Evolutionary conservation across 2,113 vertebrate species (phyloP), one percentile per base, ranked within the genome.

Genomic region (Copsychus sechellarum): DNA sequence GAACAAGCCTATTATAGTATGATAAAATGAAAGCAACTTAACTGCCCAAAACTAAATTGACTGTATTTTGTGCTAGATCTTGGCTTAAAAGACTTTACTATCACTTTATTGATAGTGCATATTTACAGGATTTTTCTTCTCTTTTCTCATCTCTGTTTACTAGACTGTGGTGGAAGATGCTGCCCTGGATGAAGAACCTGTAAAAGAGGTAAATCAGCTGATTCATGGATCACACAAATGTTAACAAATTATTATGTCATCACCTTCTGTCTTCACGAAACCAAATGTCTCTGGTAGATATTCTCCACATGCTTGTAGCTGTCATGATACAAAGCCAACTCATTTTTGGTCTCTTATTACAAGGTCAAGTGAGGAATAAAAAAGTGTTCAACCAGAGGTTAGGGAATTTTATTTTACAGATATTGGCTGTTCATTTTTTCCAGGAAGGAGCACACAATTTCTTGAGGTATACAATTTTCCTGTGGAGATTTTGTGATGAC

Each of bases 81-180:
- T 79, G 34, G 9, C 29, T 89, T 62, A 43, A 36, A 82, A 42
- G n/a, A n/a, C n/a, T n/a, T n/a, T n/a, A n/a, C n/a, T n/a, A n/a
- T n/a, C n/a, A n/a, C n/a, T 77, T 61, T 81, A 43, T 60, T n/a
- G 13, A 8, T 53, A 64, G 45, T 0, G 0, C 47, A 4, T 64
- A 36, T 76, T 95, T 70, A 95, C 4, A 61, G 47, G 13, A 51
- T 20, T 43, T 54, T 43, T 71, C 10, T 9, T 82, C 65, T 71
- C 40, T 79, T 38, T 66, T 69, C 13, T 50, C 4, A 2, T 69
- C 8, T 83, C 10, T 85, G 6, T 73, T 95, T 50, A 5, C 25
- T 92, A 98, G 98, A 62, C 96, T 80, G 62, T 95, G 9, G 96
- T 92, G 36, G 98, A 98, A 81, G 97, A 98, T 34, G 34, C 43